Percentiles rank a stretch among this genome's conserved stretches.
Conservation (phyloP, 2,113 vertebrate genomes). For the Campylomormyrus numenius region DNA sequence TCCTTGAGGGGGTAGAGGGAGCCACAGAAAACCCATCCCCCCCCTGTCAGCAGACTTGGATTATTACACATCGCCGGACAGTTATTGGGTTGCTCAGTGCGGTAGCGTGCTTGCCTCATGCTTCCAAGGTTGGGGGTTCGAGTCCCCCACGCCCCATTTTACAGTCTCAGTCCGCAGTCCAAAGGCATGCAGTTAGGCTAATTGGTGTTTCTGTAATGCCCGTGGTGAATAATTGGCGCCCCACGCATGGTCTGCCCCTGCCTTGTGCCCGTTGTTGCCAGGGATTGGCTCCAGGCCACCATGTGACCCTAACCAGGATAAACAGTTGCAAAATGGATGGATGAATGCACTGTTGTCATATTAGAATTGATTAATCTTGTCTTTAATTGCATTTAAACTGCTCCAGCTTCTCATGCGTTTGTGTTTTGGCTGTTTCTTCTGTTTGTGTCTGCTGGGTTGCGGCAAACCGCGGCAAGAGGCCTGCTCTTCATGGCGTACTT, state of each 20-base stretch:
- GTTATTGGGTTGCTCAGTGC: not conserved
- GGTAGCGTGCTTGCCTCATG: not conserved
- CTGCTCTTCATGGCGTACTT: not conserved
- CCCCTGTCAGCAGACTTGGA: not conserved
- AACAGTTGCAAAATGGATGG: not conserved
- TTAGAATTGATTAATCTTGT: not conserved
- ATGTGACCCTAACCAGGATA: not conserved
- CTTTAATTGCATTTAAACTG: not conserved
- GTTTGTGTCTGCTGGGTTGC: not conserved
- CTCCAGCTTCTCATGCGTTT: not conserved
- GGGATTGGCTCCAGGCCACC: not conserved
- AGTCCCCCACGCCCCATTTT: not conserved
- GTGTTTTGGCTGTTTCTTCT: not conserved
- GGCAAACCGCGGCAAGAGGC: not conserved
- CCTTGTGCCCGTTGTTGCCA: not conserved
- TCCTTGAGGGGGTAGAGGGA: not conserved
- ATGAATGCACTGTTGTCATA: not conserved
- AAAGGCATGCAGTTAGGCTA: not conserved
- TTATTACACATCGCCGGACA: not conserved
- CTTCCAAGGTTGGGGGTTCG: not conserved
- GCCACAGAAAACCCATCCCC: not conserved
- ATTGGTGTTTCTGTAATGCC: not conserved
- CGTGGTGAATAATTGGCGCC: not conserved
- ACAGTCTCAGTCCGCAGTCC: not conserved
- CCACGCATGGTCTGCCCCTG: not conserved